Conservation (phyloP, 2,113 vertebrate genomes). For the Rhombomys opimus region DNA sequence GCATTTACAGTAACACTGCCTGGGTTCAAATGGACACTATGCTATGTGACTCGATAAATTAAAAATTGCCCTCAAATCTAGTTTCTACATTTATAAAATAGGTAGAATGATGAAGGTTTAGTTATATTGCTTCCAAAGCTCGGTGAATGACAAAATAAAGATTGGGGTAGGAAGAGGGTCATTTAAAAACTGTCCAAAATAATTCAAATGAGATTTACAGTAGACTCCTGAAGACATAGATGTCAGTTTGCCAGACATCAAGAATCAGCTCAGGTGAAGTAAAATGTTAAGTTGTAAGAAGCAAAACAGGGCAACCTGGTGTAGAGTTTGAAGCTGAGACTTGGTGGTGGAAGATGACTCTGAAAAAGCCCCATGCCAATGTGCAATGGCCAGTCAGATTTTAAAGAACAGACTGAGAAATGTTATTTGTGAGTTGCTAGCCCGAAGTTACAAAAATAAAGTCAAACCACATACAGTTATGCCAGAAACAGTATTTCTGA, state of each 20-base stretch:
- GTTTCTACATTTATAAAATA: neutral
- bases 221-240: neutral
- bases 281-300: neutral
- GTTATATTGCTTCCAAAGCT: neutral
- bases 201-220: neutral
- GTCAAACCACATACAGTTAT: neutral
- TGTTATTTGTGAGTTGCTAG: neutral
- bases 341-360: neutral
- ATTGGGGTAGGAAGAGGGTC: neutral
- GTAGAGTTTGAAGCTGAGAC: neutral
- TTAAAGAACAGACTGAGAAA: slow-evolving; percentile 49
- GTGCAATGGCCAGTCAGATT: neutral
- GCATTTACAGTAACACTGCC: neutral
- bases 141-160: neutral
- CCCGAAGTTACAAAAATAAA: slow-evolving; percentile 55
- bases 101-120: neutral
- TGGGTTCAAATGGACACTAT: neutral
- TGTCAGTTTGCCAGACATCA: neutral
- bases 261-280: neutral
- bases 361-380: neutral
- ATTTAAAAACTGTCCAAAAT: neutral
- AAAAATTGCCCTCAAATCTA: neutral
- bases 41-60: neutral
- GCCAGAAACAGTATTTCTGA: slow-evolving; percentile 40
- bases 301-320: neutral